Base-by-base conservation (phyloP, 2,113 vertebrate species). In the Leucosticte australis region DNA sequence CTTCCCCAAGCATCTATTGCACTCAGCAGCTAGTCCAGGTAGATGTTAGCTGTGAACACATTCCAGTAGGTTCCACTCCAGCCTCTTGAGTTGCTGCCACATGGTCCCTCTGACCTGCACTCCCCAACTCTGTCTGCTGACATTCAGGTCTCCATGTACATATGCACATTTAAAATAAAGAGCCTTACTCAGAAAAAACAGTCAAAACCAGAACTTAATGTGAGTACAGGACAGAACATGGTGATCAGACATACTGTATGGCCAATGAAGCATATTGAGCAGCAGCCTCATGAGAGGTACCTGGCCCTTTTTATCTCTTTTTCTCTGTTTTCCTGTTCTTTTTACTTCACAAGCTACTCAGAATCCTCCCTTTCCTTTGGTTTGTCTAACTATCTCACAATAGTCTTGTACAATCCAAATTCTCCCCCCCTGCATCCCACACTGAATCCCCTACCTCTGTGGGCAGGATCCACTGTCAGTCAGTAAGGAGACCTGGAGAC, bases 371-470 rank as follows among this genome's bases (percentile, higher is more conserved):
- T 57, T 74, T 62, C 12, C 12, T 69, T 84, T 70, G 1, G 6
- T 64, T 81, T 42, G 12, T 78, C 17, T 50, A 31, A 21, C 28
- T 4, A 1, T 41, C 27, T 64, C 16, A 10, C 30, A 35, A 41
- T 3, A 42, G 4, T 7, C 5, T 62, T 70, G 28, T 42, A 26
- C 17, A 75, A 33, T 42, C 31, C 13, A 62, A 70, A 63, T 22
- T 2, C 6, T 53, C 1, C 9, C 3, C 3, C 3, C 0, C 31
- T 46, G 11, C 15, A 37, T n/a, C 4, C 21, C 13, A 20, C 10
- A 17, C 3, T 5, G 7, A 60, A 46, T 60, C 6, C 2, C 5
- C 2, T 28, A 11, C 17, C 6, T 30, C 27, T 47, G 1, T 8
- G 37, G 22, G 6, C 23, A 33, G 27, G 19, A 64, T 18, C 28